Evolutionary conservation across 2,888 invertebrate species (phyloP).

Genomic region (Apoderus coryli): DNA sequence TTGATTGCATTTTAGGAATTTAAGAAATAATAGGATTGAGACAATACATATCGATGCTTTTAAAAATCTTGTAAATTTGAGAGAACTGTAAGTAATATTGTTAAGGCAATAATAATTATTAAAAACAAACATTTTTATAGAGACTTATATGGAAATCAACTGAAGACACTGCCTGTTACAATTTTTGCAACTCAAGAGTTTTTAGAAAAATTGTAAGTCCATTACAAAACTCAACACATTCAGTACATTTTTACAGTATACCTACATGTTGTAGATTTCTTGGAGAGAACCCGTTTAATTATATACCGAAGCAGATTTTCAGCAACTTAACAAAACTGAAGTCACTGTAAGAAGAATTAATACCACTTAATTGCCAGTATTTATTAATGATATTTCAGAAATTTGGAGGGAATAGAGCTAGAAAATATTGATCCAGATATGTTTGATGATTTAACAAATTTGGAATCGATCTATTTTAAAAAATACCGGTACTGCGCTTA

Average conservation of each 20-base stretch:
- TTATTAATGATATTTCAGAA: constrained; percentile 26
- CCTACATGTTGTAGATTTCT: constrained; percentile 10
- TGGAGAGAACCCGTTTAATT: constrained; percentile 11
- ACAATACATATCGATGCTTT: constrained; percentile 11
- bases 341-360: constrained; percentile 12
- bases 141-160: constrained; percentile 11
- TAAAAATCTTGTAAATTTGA: constrained; percentile 10
- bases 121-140: constrained; percentile 9
- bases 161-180: constrained; percentile 6
- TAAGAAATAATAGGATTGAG: constrained; percentile 12
- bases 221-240: no score
- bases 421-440: constrained; percentile 35
- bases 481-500: constrained; percentile 48
- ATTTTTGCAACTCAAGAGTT: constrained; percentile 8
- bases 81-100: constrained; percentile 11
- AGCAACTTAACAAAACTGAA: constrained; percentile 9
- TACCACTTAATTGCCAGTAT: no score
- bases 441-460: constrained; percentile 33
- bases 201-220: constrained; percentile 11
- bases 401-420: constrained; percentile 40
- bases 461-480: constrained; percentile 44
- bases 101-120: constrained; percentile 1
- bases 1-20: constrained; percentile 11
- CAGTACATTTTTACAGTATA: no score
- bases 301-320: constrained; percentile 10